Evolutionary conservation across 2,888 invertebrate genomes (phyloP).

Genomic region (Phengaris arion): DNA sequence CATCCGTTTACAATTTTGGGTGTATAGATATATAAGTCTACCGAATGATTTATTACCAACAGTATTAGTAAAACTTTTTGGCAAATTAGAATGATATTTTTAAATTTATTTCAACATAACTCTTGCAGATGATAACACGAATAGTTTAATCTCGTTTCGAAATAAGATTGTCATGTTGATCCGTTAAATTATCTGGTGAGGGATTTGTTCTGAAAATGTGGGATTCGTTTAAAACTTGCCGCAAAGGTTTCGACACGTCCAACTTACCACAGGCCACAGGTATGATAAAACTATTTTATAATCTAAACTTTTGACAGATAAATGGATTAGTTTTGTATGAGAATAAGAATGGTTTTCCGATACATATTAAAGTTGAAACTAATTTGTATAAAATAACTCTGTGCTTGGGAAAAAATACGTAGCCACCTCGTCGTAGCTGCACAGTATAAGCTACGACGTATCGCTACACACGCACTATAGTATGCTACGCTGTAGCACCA

Average conservation of each 20-base stretch:
- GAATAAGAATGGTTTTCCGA: not conserved
- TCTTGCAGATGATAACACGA: not conserved
- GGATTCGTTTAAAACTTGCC: constrained; percentile 4
- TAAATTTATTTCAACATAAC: too few relatives aligned
- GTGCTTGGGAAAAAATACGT: too few relatives aligned
- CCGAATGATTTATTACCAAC: too few relatives aligned
- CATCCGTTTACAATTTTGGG: too few relatives aligned
- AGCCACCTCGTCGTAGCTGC: too few relatives aligned
- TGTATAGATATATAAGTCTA: too few relatives aligned
- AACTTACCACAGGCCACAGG: constrained; percentile 13
- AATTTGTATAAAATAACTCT: not conserved
- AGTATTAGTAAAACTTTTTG: too few relatives aligned
- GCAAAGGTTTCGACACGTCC: not conserved
- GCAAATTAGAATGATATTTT: too few relatives aligned
- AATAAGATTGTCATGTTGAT: not conserved
- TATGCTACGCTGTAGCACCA: too few relatives aligned
- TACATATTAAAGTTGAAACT: not conserved
- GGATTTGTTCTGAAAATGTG: constrained; percentile 3
- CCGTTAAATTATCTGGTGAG: not conserved
- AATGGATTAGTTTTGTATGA: not conserved
- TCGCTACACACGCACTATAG: too few relatives aligned
- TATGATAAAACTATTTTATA: constrained; percentile 10
- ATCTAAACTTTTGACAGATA: constrained; percentile 13
- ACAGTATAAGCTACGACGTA: too few relatives aligned
- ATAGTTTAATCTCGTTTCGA: not conserved